Evolutionary conservation across 2,888 invertebrate species (phyloP), one percentile per base, ranked within the genome.

Genomic region (Lithophane leautieri): DNA sequence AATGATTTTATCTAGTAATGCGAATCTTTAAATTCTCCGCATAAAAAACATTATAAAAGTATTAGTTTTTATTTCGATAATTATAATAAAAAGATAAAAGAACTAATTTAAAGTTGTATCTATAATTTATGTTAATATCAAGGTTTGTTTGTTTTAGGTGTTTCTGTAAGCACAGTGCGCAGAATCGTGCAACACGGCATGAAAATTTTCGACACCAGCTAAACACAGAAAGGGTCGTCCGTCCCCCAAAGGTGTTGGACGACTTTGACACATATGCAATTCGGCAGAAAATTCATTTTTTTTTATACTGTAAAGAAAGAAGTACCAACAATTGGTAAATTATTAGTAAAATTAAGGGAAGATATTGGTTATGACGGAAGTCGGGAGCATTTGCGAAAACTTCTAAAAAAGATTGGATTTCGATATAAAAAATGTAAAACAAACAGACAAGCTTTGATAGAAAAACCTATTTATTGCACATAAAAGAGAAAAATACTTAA

Each of bases 251-350:
- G 9, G 34, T 52, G 14, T n/a, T 50, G 8, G 34, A 66, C 28
- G 34, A 66, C 14, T 66, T 34, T 9, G 66, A 66, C 8, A 50
- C 1, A 3, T 65, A 28, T 50, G 50, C 66, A 22, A 66, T 22
- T 50, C 12, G 65, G 22, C 65, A 66, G 14, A 54, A 66, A 8
- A 14, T 25, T 25, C 12, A 14, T n/a, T 25, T 56, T 42, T 67
- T 68, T 68, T 56, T 42, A 68, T 68, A 42, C 2, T 19, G 68
- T 42, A 16, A 68, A 69, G 22, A 69, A 69, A 56, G 58, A 47
- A 16, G 47, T 47, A 16, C 56, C 25, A 69, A 69, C 68, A 34
- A 56, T 42, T n/a, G 25, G 6, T 34, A 22, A 56, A 69, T 42
- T 56, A 56, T 19, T 69, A 56, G 56, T 22, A 22, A 42, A 56